Percentiles rank a stretch among this genome's conserved stretches.
Conservation (phyloP, 2,888 invertebrate genomes). For the Chrysolina americana region DNA sequence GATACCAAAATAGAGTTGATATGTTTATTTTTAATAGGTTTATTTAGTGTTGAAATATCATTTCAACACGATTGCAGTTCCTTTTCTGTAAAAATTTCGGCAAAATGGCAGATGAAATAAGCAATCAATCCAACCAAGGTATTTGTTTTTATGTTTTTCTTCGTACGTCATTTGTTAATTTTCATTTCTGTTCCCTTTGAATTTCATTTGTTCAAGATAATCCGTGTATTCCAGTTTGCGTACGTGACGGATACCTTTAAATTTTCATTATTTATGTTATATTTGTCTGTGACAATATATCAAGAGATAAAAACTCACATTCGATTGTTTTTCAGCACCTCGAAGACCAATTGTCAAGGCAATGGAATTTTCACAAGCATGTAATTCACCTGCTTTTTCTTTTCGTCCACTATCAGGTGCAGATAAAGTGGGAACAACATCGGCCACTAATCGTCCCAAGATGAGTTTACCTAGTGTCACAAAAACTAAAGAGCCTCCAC, state of each 20-base stretch:
- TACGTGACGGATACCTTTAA: no score
- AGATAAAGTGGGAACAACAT: slow-evolving; percentile 52
- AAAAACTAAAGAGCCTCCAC: slow-evolving; percentile 62
- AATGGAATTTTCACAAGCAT: slow-evolving; percentile 59
- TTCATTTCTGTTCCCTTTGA: no score
- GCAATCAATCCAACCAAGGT: slow-evolving; percentile 75
- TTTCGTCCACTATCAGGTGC: slow-evolving; percentile 60
- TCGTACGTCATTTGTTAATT: slow-evolving; percentile 18
- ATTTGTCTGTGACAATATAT: no score
- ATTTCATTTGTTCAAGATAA: no score
- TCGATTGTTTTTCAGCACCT: slow-evolving; percentile 33
- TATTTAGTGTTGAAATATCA: slow-evolving; percentile 36
- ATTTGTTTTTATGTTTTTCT: slow-evolving; percentile 43
- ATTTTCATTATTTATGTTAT: no score
- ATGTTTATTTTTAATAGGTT: slow-evolving; percentile 36
- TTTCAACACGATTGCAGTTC: slow-evolving; percentile 21
- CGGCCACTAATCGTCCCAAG: slow-evolving; percentile 62
- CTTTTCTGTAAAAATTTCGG: slow-evolving; percentile 48
- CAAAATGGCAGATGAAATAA: slow-evolving; percentile 82
- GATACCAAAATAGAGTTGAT: slow-evolving; percentile 40
- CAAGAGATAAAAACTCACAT: not conserved
- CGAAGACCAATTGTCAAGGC: slow-evolving; percentile 49
- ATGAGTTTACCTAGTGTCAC: slow-evolving; percentile 65
- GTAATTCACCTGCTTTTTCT: slow-evolving; percentile 55
- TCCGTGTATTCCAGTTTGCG: no score